Evolutionary conservation across 2,888 invertebrate species (phyloP).

Genomic region (Callinectes sapidus): DNA sequence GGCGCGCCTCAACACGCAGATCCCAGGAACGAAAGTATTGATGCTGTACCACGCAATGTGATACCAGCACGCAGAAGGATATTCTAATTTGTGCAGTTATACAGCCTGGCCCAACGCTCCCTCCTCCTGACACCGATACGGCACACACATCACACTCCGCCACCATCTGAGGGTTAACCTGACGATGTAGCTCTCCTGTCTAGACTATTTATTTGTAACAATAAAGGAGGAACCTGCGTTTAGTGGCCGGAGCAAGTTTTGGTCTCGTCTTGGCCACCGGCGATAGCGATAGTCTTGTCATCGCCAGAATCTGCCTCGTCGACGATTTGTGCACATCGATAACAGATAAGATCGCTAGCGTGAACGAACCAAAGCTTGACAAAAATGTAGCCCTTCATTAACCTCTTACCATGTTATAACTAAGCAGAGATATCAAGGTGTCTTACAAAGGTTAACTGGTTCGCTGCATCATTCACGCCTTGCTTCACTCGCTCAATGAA

Average conservation of each 20-base stretch:
- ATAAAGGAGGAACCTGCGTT: slow-evolving; percentile 16
- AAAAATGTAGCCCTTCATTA: neutral
- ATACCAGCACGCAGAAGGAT: neutral
- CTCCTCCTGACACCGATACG: neutral
- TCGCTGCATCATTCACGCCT: neutral
- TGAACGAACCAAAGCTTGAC: slow-evolving; percentile 18
- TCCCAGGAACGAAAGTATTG: neutral
- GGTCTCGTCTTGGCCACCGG: slow-evolving; percentile 19
- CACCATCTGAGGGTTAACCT: neutral
- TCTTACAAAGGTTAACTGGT: neutral
- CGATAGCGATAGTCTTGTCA: neutral
- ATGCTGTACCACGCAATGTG: neutral
- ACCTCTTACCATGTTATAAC: neutral
- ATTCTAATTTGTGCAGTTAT: slow-evolving; percentile 28
- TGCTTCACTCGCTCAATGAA: neutral
- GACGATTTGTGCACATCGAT: slow-evolving; percentile 37
- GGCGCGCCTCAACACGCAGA: neutral
- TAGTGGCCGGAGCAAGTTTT: slow-evolving; percentile 24
- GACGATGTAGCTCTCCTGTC: neutral
- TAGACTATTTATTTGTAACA: slow-evolving; percentile 2
- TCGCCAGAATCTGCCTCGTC: neutral
- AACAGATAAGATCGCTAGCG: neutral
- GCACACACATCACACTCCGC: neutral
- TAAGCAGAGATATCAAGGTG: neutral
- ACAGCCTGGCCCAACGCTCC: slow-evolving; percentile 18